phyloP scores from a whole-genome alignment of 2,113 vertebrate genomes.

The Nothocercus nigrocapillus region DNA sequence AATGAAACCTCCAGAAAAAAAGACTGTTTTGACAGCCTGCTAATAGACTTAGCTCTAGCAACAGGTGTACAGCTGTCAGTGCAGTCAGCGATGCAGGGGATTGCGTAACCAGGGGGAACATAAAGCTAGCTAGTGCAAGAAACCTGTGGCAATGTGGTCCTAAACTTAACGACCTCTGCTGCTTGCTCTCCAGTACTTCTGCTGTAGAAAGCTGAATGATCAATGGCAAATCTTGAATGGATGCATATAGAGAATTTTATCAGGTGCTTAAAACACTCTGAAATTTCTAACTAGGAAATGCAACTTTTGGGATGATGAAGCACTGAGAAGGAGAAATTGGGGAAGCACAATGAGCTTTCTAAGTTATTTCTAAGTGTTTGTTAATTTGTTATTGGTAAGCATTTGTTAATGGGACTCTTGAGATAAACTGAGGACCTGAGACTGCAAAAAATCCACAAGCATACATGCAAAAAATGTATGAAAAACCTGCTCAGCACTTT shows the following conservation, averaged over 20 bases:
- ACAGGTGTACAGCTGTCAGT: background rate
- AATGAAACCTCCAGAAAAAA: background rate
- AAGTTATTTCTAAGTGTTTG: background rate
- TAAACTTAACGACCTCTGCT: background rate
- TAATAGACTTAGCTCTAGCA: background rate
- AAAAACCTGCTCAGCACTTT: background rate
- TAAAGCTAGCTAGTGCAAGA: background rate
- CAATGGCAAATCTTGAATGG: background rate
- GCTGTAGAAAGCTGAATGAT: background rate
- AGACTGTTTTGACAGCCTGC: background rate
- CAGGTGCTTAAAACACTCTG: background rate
- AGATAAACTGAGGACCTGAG: background rate
- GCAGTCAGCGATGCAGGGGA: accelerated
- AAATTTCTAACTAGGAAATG: background rate
- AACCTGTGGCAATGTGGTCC: background rate
- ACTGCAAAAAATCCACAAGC: background rate
- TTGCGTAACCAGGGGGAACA: background rate
- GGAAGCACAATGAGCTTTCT: background rate
- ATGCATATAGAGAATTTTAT: background rate
- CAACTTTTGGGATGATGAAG: background rate
- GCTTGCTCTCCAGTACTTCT: background rate
- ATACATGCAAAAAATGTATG: accelerated
- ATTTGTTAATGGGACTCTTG: background rate
- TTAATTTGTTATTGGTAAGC: background rate
- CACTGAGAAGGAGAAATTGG: background rate